Evolutionary conservation across 2,888 invertebrate genomes (phyloP), one percentile per base, ranked within the genome.

Genomic region (Yponomeuta evonymella): DNA sequence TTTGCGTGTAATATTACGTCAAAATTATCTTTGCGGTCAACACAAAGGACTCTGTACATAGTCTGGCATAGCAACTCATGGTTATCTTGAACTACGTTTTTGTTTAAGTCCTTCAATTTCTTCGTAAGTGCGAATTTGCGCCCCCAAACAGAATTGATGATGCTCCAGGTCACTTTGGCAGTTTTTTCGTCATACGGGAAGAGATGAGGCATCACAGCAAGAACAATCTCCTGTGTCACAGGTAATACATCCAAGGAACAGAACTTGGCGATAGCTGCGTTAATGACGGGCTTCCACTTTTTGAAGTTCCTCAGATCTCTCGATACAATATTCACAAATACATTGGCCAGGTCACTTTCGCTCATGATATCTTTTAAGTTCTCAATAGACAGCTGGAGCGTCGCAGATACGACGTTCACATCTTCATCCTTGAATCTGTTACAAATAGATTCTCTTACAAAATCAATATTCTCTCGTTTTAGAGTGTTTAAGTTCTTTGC

Each of bases 401-500:
- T 86, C 63, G 94, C 93, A 30, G 80, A 78, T 0, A 96, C 94
- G 1, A 97, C 95, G 69, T 89, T 83, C 0, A 92, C 86, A 75
- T 94, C 93, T 23, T 96, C 95, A 83, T 97, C 97, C 70, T 90
- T 89, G 2, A 97, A 92, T 72, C 96, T 93, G 75, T 94, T 94
- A 2, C 94, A 79, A 8, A 97, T 84, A 0, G 95, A 94, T 70
- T 94, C 94, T 74, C 93, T 94, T 0, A 96, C 87, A 77, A 95
- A 93, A n/a, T 94, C 93, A 48, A 89, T 80, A 76, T 94, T 93
- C 66, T 93, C 92, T 0, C 90, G 83, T 77, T 87, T 90, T 30
- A 94, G 81, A 30, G 82, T 76, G 11, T 87, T 76, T 75, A 92
- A 93, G 74, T 94, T 93, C 72, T 93, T 89, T 0, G 94, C 85